Percentiles rank a stretch among this genome's conserved stretches.
Evolutionary conservation across 2,113 vertebrate genomes (phyloP).

Genomic region (Ctenodactylus gundi): DNA sequence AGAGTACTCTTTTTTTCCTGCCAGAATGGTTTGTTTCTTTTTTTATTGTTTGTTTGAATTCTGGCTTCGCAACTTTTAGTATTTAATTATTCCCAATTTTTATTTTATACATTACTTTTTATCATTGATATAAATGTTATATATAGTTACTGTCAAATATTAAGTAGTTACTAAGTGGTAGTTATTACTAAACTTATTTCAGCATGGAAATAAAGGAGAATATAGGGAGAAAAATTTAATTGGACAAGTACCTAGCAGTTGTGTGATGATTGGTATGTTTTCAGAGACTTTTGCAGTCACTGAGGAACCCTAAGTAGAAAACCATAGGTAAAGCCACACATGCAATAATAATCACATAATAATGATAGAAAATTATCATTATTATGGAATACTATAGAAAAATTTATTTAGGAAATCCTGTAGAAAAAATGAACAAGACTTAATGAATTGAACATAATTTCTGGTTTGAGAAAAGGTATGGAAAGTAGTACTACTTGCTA

Average conservation of each 20-base stretch:
- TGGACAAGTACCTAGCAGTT: background rate
- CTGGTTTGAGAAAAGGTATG: background rate
- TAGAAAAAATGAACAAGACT: background rate
- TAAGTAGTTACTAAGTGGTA: background rate
- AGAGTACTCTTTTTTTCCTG: background rate
- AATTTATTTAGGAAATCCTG: conserved; percentile 7
- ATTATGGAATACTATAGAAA: background rate
- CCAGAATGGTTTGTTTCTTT: background rate
- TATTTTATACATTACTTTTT: background rate
- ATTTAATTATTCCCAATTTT: background rate
- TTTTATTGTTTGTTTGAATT: background rate
- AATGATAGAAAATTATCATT: background rate
- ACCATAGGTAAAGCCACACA: background rate
- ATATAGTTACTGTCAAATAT: background rate
- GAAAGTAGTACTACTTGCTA: background rate
- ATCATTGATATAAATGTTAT: background rate
- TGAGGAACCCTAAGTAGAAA: background rate
- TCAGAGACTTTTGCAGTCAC: background rate
- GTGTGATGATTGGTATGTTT: background rate
- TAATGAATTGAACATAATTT: background rate
- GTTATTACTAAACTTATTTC: background rate
- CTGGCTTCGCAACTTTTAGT: background rate
- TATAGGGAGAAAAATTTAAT: background rate
- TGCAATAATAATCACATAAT: background rate
- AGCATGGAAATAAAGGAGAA: background rate